phyloP scores from a whole-genome alignment of 2,113 vertebrate genomes.

The Elaphurus davidianus region DNA sequence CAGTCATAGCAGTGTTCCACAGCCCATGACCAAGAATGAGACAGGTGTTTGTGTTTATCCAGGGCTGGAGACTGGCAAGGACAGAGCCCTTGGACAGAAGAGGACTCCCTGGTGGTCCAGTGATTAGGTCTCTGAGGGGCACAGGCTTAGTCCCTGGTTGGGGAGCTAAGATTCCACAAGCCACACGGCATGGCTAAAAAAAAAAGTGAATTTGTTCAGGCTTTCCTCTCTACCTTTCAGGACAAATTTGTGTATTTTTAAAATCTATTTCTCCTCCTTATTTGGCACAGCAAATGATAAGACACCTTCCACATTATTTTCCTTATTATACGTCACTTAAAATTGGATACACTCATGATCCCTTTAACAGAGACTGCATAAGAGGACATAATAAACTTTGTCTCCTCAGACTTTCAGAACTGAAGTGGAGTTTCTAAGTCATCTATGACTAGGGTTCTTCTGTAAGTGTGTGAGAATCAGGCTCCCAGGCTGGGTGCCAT shows the following conservation, averaged over 20 bases:
- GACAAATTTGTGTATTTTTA: neutral
- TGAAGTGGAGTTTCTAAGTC: neutral
- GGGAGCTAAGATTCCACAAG: neutral
- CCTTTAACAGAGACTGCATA: neutral
- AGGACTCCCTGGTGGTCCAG: neutral
- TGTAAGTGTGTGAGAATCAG: too few relatives aligned
- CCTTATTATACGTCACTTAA: neutral
- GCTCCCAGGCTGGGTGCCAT: fast-evolving
- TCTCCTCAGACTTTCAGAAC: neutral
- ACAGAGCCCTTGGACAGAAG: neutral
- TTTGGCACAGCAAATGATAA: neutral
- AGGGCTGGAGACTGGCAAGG: neutral
- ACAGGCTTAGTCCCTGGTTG: neutral
- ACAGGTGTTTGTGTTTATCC: fast-evolving
- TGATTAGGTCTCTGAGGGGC: neutral
- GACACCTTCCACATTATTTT: neutral
- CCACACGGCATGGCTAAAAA: neutral
- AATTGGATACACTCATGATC: neutral
- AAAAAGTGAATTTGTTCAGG: neutral
- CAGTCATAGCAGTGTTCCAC: neutral
- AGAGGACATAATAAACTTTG: neutral
- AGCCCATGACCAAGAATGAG: neutral
- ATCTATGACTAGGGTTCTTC: neutral
- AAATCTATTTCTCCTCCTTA: neutral
- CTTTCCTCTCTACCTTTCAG: neutral